phyloP scores from a whole-genome alignment of 2,113 vertebrate species.

The Semnornis frantzii region DNA sequence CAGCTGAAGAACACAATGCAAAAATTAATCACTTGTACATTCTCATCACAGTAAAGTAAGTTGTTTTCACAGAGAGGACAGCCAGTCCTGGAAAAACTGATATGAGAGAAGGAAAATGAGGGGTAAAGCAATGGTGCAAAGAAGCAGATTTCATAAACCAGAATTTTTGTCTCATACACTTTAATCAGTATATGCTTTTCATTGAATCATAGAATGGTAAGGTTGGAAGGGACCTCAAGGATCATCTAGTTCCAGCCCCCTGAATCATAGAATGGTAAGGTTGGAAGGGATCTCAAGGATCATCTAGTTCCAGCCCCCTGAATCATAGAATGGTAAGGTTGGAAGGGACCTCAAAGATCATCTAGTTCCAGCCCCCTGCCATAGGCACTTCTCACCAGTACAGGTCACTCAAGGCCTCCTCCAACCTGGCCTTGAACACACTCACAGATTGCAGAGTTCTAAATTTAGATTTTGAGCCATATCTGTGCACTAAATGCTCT shows the following conservation, averaged over 20 bases:
- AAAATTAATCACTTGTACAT: not conserved
- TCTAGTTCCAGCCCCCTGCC: too few relatives aligned
- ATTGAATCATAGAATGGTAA: not conserved
- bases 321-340: too few relatives aligned
- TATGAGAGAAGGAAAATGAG: not conserved
- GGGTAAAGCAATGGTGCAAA: not conserved
- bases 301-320: too few relatives aligned
- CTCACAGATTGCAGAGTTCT: not conserved
- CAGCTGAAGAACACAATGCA: conserved; percentile 65
- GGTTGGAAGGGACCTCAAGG: too few relatives aligned
- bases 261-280: too few relatives aligned
- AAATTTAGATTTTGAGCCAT: not conserved
- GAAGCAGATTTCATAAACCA: not conserved
- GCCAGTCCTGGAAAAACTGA: not conserved
- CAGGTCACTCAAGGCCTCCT: too few relatives aligned
- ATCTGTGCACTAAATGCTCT: not conserved
- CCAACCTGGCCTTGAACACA: not conserved
- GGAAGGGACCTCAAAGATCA: too few relatives aligned
- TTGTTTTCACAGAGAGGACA: not conserved
- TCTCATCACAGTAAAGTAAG: not conserved
- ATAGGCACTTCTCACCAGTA: too few relatives aligned
- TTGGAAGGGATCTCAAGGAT: too few relatives aligned
- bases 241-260: too few relatives aligned
- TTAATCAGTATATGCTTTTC: not conserved
- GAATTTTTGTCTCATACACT: not conserved